Evolutionary conservation across 1,140 invertebrate genomes (phyloP), one percentile per base, ranked within the genome.

Genomic region (Trinorchestia longiramus): DNA sequence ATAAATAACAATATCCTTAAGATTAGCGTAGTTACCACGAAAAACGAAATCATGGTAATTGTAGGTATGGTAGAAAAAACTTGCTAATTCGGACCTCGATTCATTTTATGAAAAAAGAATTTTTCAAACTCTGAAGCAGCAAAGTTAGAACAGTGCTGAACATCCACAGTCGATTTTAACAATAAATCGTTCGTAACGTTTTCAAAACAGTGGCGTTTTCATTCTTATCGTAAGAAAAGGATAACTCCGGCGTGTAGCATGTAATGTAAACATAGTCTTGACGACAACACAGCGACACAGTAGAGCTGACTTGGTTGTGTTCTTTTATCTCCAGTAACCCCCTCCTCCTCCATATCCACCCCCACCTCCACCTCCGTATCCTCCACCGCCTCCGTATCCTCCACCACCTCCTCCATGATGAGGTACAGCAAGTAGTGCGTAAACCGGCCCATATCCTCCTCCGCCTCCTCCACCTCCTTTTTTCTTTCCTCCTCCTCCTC

Each of bases 1-100:
- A 94, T 94, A 94, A 94, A 94, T 94, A 94, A 94, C 92, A 94
- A 94, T 90, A n/a, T 94, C 44, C 92, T 94, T 94, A 94, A 43
- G n/a, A 42, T 77, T 42, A 90, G 11, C 42, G 41, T 19, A 42
- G 43, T 90, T 42, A 90, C 42, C 88, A 90, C 43, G 88, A 90
- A 90, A 4, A 42, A 90, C 43, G 43, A 90, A 90, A 8, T 42
- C 41, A 3, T 41, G 17, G 36, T 15, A 90, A 90, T 90, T 42
- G 4, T 4, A 90, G 28, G 28, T 28, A 43, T 42, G 88, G 28
- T 90, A 3, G 28, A 42, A 41, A 90, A 90, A n/a, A n/a, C n/a
- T 53, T 53, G 47, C 47, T 53, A 8, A 53, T 8, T 53, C 19
- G 47, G 47, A 53, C 6, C 19, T 53, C 19, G 47, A 53, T 53